Evolutionary conservation across 2,888 invertebrate species (phyloP).

Genomic region (Ectemnius lituratus): DNA sequence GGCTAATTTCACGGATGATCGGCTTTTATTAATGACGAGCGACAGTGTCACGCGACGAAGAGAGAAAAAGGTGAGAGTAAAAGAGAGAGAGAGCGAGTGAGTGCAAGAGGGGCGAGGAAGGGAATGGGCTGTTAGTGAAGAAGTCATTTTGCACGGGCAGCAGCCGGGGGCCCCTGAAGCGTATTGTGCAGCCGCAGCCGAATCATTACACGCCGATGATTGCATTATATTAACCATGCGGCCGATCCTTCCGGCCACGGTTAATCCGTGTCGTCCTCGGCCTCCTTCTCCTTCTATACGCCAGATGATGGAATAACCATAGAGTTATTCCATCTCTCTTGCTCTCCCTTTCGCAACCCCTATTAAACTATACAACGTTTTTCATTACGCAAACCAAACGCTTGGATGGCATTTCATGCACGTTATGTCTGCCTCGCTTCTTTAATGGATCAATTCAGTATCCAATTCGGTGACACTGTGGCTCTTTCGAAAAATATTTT

Average conservation of each 20-base stretch:
- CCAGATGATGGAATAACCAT: slow-evolving; percentile 43
- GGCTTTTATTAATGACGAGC: slow-evolving; percentile 72
- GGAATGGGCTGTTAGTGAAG: slow-evolving; percentile 53
- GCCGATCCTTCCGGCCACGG: slow-evolving; percentile 67
- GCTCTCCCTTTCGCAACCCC: background rate
- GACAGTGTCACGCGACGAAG: slow-evolving; percentile 32
- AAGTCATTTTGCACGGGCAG: slow-evolving; percentile 54
- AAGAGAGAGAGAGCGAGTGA: background rate
- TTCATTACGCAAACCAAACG: slow-evolving; percentile 3
- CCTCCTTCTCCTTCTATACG: slow-evolving; percentile 23
- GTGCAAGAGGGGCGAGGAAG: slow-evolving; percentile 54
- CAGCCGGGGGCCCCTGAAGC: slow-evolving; percentile 23
- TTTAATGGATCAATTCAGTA: background rate
- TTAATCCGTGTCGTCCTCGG: slow-evolving; percentile 64
- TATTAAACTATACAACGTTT: background rate
- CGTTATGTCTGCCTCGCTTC: slow-evolving; percentile 11
- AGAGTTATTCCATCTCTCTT: slow-evolving; percentile 23
- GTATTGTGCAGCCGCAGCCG: slow-evolving; percentile 57
- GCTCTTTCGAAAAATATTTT: background rate
- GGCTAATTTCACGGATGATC: slow-evolving; percentile 76
- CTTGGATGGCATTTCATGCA: slow-evolving; percentile 15
- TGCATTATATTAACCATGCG: slow-evolving; percentile 73
- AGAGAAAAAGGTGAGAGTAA: slow-evolving; percentile 57
- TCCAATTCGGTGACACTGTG: background rate
- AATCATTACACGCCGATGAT: slow-evolving; percentile 69